phyloP scores from a whole-genome alignment of 2,888 invertebrate genomes.

The Lasioglossum leucozonium region DNA sequence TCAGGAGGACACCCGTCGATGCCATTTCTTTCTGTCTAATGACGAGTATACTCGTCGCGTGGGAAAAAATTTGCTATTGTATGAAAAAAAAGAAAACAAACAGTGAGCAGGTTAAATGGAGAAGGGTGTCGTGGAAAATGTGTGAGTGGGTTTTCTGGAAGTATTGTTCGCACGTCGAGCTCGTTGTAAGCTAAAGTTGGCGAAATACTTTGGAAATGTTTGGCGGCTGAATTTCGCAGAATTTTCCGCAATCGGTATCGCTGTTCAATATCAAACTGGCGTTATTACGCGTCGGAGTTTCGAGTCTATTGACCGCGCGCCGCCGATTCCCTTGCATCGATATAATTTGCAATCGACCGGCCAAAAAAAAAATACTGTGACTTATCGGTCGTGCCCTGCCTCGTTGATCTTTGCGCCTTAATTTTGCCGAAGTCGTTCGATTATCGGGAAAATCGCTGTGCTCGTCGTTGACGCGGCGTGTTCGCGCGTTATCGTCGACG shows the following conservation, averaged over 20 bases:
- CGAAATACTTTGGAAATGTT: neutral
- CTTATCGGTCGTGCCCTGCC: conserved; percentile 38
- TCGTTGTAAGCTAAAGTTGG: neutral
- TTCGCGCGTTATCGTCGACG: neutral
- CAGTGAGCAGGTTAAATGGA: too few species aligned
- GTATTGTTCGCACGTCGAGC: neutral
- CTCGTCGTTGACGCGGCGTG: neutral
- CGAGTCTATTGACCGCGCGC: conserved; percentile 21
- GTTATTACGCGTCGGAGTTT: conserved; percentile 21
- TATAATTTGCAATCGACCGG: conserved; percentile 22
- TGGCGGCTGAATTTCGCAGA: conserved; percentile 17
- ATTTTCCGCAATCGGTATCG: conserved; percentile 34
- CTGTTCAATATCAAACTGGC: neutral
- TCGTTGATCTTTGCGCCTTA: conserved; percentile 15
- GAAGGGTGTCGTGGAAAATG: neutral
- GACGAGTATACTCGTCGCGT: too few species aligned
- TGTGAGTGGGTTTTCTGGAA: neutral
- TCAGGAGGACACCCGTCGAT: too few species aligned
- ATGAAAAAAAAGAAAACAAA: too few species aligned
- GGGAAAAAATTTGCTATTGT: too few species aligned
- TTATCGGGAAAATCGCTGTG: conserved; percentile 8
- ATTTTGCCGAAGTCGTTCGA: conserved; percentile 1
- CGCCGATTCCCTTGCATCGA: conserved; percentile 29
- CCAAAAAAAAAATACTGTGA: conserved; percentile 15
- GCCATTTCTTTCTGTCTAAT: too few species aligned